phyloP scores from a whole-genome alignment of 2,797 vertebrate species.

The Fringilla coelebs region DNA sequence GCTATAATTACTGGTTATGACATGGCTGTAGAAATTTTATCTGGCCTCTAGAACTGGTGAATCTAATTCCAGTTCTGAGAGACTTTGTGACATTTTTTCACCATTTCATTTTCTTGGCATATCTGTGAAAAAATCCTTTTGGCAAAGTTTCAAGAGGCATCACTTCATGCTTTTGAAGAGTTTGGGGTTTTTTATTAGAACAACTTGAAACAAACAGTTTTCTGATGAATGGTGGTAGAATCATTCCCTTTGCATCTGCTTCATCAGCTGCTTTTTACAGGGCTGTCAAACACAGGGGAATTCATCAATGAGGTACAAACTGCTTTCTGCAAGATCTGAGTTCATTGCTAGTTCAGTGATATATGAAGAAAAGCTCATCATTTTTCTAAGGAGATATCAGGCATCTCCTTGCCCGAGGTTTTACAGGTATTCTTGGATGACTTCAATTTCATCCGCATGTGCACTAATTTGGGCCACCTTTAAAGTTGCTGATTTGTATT shows the following conservation, averaged over 20 bases:
- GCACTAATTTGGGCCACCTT: not conserved
- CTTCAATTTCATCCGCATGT: not conserved
- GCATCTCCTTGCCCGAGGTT: conserved; percentile 1
- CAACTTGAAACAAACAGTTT: not conserved
- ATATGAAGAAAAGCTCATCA: conserved; percentile 10
- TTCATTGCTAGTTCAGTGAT: conserved; percentile 42
- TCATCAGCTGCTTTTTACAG: conserved; percentile 25
- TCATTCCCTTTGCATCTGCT: not conserved
- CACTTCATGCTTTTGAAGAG: not conserved
- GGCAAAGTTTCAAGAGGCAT: not conserved
- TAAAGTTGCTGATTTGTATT: not conserved
- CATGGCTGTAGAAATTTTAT: not conserved
- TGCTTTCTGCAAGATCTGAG: not conserved
- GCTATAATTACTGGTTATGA: not conserved
- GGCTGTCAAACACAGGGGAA: not conserved
- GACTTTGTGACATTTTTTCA: not conserved
- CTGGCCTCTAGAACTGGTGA: not conserved
- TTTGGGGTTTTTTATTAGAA: not conserved
- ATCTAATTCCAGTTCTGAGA: not conserved
- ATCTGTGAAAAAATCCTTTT: not conserved
- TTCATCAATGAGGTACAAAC: conserved; percentile 12
- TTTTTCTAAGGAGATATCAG: not conserved
- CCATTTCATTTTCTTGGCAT: not conserved
- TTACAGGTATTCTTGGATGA: not conserved
- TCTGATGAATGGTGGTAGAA: not conserved